Evolutionary conservation across 1,140 invertebrate species (phyloP).

Genomic region (Bombus picipes): DNA sequence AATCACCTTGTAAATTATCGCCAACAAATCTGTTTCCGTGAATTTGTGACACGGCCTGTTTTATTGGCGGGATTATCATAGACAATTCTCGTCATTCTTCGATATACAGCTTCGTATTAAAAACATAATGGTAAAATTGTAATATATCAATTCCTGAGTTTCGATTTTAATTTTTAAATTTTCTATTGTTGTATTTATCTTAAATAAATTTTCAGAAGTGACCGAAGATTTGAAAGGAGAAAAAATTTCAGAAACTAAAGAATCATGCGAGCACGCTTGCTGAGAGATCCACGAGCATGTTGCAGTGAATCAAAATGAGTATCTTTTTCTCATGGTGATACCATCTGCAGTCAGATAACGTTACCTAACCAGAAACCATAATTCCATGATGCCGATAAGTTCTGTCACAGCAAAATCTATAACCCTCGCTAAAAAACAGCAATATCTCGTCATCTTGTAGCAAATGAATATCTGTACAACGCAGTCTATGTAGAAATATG

Average conservation of each 20-base stretch:
- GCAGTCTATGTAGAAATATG: background rate
- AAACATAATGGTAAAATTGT: too few relatives aligned
- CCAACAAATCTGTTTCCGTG: background rate
- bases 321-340: background rate
- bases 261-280: too few relatives aligned
- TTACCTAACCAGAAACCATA: background rate
- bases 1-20: slow-evolving; percentile 11
- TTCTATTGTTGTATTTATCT: too few relatives aligned
- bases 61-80: background rate
- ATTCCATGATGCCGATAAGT: background rate
- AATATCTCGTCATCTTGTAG: background rate
- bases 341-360: background rate
- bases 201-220: too few relatives aligned
- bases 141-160: background rate
- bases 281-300: too few relatives aligned
- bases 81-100: background rate
- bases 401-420: background rate
- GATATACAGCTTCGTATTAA: background rate
- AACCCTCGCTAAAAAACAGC: too few relatives aligned
- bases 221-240: too few relatives aligned
- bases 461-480: background rate
- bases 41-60: background rate
- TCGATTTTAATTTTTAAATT: too few relatives aligned
- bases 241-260: too few relatives aligned
- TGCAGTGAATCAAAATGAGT: too few relatives aligned